phyloP scores from a whole-genome alignment of 2,888 invertebrate species.

The Agrochola lychnidis region DNA sequence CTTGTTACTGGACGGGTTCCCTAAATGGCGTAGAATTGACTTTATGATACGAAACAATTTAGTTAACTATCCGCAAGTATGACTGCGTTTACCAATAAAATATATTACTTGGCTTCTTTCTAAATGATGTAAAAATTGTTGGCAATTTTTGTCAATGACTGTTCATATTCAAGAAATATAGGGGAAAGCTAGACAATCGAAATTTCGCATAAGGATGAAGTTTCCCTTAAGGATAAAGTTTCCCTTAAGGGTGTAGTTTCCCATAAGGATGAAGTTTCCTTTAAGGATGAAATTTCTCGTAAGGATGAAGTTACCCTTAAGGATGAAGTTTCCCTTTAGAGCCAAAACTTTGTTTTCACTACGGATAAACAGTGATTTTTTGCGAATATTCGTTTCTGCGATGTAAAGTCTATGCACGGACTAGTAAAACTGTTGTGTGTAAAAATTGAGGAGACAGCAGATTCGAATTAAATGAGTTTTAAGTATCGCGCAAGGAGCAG shows the following conservation, averaged over 20 bases:
- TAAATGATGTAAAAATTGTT: conserved; percentile 8
- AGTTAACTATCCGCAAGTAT: conserved; percentile 61
- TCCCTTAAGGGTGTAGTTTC: too few species aligned
- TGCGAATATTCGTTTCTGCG: neutral
- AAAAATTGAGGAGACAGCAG: neutral
- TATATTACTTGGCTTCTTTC: conserved; percentile 46
- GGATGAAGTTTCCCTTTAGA: neutral
- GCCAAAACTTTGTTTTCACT: neutral
- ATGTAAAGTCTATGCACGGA: neutral
- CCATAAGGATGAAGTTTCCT: too few species aligned
- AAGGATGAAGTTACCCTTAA: neutral
- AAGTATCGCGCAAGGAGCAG: too few species aligned
- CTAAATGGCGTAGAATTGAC: conserved; percentile 59
- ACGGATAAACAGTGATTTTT: neutral
- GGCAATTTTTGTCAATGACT: neutral
- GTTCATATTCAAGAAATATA: neutral
- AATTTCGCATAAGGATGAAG: neutral
- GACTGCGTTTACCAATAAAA: conserved; percentile 53
- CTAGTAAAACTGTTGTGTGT: too few species aligned
- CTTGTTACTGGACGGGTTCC: conserved; percentile 36
- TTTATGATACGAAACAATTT: conserved; percentile 70
- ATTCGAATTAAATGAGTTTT: neutral
- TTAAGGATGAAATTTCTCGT: too few species aligned
- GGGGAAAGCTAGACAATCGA: neutral
- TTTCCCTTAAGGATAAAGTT: too few species aligned